A percentile compares a stretch with the other conserved stretches of the same genome.
Conservation (phyloP, 2,888 invertebrate genomes). For the Ganaspis brasiliensis region DNA sequence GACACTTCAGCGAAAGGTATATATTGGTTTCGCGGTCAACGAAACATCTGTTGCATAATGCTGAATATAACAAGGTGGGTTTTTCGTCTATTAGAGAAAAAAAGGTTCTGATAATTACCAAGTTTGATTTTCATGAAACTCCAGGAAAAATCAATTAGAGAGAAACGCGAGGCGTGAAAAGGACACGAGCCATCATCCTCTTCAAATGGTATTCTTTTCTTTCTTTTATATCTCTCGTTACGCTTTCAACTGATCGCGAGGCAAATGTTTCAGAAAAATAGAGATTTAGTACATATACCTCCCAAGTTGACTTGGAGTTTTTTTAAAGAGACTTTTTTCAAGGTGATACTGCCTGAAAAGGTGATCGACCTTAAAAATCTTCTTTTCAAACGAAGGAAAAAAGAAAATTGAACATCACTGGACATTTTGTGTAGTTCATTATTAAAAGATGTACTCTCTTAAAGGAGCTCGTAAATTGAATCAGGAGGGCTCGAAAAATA, state of each 20-base stretch:
- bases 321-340: too few species aligned
- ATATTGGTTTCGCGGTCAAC: constrained; percentile 15
- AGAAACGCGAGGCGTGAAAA: constrained; percentile 16
- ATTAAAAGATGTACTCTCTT: too few species aligned
- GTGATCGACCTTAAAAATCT: too few species aligned
- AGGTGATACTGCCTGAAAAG: too few species aligned
- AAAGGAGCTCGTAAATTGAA: too few species aligned
- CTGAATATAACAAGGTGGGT: neutral
- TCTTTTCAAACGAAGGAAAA: constrained; percentile 55
- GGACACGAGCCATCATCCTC: constrained; percentile 17
- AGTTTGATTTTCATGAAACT: constrained; percentile 4
- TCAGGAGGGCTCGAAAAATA: too few species aligned
- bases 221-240: constrained; percentile 11
- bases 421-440: too few species aligned
- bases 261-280: neutral
- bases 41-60: neutral
- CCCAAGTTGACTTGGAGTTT: constrained; percentile 5
- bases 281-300: constrained; percentile 18
- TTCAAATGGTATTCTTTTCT: neutral
- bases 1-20: constrained; percentile 10
- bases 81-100: neutral
- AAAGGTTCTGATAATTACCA: constrained; percentile 7
- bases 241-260: constrained; percentile 13
- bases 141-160: constrained; percentile 1
- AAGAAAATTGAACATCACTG: too few species aligned